Conservation (phyloP, 53 echinoderm and acorn worm genomes). For the Crossaster papposus region DNA sequence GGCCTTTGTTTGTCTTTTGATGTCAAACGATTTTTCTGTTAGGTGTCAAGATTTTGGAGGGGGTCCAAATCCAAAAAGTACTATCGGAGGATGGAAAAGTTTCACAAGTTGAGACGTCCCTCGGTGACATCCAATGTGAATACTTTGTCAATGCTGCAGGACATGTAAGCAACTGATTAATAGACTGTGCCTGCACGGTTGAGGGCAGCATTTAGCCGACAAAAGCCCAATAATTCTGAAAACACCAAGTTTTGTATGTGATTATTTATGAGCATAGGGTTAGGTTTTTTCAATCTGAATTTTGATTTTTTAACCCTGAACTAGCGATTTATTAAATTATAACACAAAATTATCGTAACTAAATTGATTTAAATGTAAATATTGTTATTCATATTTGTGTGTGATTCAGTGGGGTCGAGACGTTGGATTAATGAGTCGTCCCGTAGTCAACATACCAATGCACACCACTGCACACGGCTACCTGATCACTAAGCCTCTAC, state of each 20-base stretch:
- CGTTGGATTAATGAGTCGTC: constrained; percentile 73
- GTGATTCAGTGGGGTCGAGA: constrained; percentile 81
- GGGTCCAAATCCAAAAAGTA: constrained; percentile 64
- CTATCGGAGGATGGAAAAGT: constrained; percentile 70
- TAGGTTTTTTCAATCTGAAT: too few species aligned
- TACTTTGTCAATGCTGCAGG: constrained; percentile 93
- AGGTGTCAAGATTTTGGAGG: constrained; percentile 87
- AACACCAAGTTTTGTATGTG: too few species aligned
- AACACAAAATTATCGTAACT: too few species aligned
- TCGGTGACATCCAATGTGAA: constrained; percentile 85
- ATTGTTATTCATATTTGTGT: too few species aligned
- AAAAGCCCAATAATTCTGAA: too few species aligned
- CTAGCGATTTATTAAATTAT: too few species aligned
- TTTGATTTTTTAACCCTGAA: too few species aligned
- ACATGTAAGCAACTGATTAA: constrained; percentile 52
- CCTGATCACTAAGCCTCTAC: constrained; percentile 76
- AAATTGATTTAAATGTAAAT: too few species aligned
- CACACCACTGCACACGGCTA: constrained; percentile 85
- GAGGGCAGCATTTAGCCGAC: too few species aligned
- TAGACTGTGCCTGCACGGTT: background rate
- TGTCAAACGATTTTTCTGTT: background rate
- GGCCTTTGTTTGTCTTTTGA: background rate
- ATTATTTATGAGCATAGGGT: too few species aligned
- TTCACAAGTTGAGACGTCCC: constrained; percentile 71
- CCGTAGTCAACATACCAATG: constrained; percentile 76